phyloP scores from a whole-genome alignment of 2,888 invertebrate species.

The Heliconius cydno region DNA sequence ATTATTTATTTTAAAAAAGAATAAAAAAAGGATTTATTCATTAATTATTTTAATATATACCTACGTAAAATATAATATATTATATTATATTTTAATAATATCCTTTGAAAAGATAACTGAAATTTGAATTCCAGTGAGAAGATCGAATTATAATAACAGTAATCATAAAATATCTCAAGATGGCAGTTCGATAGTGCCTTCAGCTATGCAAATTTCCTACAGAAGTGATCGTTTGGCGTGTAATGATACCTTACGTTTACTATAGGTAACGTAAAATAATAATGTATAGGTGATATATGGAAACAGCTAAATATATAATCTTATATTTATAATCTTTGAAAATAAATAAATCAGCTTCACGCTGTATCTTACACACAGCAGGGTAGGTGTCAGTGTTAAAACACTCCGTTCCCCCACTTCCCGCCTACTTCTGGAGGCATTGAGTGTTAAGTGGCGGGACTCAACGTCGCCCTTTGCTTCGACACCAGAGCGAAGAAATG shows the following conservation, averaged over 20 bases:
- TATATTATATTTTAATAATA: background rate
- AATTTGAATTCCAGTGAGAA: conserved; percentile 15
- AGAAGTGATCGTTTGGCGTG: conserved; percentile 4
- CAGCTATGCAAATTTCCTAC: conserved; percentile 17
- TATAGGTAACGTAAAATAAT: background rate
- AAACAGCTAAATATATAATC: background rate
- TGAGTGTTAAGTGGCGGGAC: no score
- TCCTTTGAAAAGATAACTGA: background rate
- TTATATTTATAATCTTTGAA: no score
- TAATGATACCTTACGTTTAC: conserved; percentile 5
- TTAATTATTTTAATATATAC: background rate
- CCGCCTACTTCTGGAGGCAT: background rate
- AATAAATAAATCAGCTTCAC: no score
- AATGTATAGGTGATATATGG: background rate
- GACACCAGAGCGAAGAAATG: no score
- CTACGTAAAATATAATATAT: background rate
- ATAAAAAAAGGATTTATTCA: no score
- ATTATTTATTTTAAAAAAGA: no score
- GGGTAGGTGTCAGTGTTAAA: background rate
- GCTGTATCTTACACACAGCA: background rate
- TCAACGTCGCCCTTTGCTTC: no score
- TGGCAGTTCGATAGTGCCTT: conserved; percentile 15
- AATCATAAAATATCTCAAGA: conserved; percentile 12
- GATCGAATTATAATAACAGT: conserved; percentile 26
- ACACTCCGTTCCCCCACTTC: background rate